Conservation (phyloP, 2,113 vertebrate genomes). For the Gymnogyps californianus region DNA sequence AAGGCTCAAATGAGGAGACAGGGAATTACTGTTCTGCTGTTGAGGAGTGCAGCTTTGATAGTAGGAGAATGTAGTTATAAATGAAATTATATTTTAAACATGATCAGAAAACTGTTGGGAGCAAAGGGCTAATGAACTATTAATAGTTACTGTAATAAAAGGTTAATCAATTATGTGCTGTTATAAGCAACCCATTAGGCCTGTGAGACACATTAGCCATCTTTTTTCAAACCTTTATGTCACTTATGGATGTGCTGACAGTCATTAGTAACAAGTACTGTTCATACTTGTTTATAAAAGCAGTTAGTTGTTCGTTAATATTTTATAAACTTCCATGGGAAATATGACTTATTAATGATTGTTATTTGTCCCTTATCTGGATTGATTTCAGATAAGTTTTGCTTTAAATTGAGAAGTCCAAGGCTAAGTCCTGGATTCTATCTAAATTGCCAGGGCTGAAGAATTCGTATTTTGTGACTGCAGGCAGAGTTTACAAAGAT, state of each 20-base stretch:
- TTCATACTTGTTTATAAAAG: not conserved
- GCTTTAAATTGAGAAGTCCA: not conserved
- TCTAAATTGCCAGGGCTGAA: not conserved
- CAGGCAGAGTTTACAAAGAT: not conserved
- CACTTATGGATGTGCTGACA: not conserved
- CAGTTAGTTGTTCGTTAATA: not conserved
- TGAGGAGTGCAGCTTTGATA: not conserved
- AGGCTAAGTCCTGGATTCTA: not conserved
- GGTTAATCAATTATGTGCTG: not conserved
- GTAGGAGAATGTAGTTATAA: not conserved
- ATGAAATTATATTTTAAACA: not conserved
- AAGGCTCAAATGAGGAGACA: not conserved
- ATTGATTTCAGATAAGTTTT: not conserved
- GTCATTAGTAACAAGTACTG: not conserved
- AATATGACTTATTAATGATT: not conserved
- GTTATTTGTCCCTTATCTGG: not conserved
- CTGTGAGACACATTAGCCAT: not conserved
- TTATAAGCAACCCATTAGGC: not conserved
- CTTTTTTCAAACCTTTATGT: not conserved
- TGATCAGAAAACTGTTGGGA: not conserved
- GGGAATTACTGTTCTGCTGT: not conserved
- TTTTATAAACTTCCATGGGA: not conserved
- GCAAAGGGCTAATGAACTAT: not conserved
- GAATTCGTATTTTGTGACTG: not conserved
- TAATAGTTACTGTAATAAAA: not conserved